Conservation (phyloP, 1,140 invertebrate species). For the Drosophila varians region DNA sequence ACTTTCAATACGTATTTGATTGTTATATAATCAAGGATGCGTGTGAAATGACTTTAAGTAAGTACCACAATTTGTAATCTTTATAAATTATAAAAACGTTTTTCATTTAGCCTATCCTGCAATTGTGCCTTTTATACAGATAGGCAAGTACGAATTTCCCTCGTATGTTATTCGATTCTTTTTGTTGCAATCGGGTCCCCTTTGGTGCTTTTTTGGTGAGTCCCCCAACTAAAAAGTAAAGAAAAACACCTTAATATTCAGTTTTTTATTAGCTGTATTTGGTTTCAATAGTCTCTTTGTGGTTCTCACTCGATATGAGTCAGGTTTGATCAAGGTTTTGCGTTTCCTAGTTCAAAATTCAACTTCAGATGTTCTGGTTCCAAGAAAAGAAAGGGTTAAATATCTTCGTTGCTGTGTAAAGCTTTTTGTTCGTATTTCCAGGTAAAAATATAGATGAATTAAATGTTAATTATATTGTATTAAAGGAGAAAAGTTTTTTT, state of each 20-base stretch:
- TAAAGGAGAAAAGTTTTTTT: background rate
- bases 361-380: slow-evolving; percentile 44
- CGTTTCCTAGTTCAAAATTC: slow-evolving; percentile 56
- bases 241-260: background rate
- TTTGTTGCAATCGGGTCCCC: slow-evolving; percentile 49
- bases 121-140: slow-evolving; percentile 49
- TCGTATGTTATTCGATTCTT: slow-evolving; percentile 62
- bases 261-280: slow-evolving; percentile 47
- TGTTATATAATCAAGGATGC: slow-evolving; percentile 53
- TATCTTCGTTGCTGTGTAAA: slow-evolving; percentile 59
- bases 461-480: background rate
- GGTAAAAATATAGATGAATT: slow-evolving; percentile 14
- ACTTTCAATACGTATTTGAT: slow-evolving; percentile 65
- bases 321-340: slow-evolving; percentile 48
- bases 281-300: slow-evolving; percentile 69
- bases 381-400: slow-evolving; percentile 18
- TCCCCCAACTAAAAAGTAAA: background rate
- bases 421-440: slow-evolving; percentile 57
- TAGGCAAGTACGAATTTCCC: slow-evolving; percentile 52
- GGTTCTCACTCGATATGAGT: slow-evolving; percentile 61
- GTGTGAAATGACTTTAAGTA: slow-evolving; percentile 67
- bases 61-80: background rate
- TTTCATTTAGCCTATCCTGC: slow-evolving; percentile 55
- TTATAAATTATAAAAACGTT: background rate
- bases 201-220: slow-evolving; percentile 65